Conservation (phyloP, 23 tunicate genomes). For the Corella eumyota region DNA sequence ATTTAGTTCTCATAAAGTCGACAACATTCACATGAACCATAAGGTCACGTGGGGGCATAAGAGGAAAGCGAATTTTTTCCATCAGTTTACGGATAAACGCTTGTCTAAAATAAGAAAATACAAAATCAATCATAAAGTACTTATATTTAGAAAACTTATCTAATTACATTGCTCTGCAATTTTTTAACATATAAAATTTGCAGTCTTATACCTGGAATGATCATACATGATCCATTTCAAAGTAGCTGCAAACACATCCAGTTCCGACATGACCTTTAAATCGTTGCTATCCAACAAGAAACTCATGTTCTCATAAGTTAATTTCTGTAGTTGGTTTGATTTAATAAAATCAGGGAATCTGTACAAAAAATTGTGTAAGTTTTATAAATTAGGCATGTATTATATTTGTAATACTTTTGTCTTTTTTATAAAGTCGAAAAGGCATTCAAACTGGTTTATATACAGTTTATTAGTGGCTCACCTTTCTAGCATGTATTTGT, state of each 20-base stretch:
- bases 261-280: conserved; percentile 95
- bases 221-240: conserved; percentile 99
- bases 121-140: background rate
- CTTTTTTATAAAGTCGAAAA: no score
- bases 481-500: conserved; percentile 88
- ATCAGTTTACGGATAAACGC: conserved; percentile 91
- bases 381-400: background rate
- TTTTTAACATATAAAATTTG: no score
- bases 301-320: conserved; percentile 95
- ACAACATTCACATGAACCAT: conserved; percentile 99
- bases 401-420: no score
- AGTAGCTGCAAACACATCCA: conserved; percentile 98
- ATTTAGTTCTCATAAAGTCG: conserved; percentile 95
- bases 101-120: conserved; percentile 41
- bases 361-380: background rate
- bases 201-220: conserved; percentile 92
- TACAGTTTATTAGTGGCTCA: background rate
- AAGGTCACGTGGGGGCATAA: conserved; percentile 98
- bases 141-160: no score
- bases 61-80: conserved; percentile 95
- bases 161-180: no score
- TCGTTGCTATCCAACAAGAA: conserved; percentile 86
- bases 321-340: conserved; percentile 92
- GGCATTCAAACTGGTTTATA: no score
- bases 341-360: conserved; percentile 98